Evolutionary conservation across 2,113 vertebrate genomes (phyloP).

Genomic region (Symphodus melops): DNA sequence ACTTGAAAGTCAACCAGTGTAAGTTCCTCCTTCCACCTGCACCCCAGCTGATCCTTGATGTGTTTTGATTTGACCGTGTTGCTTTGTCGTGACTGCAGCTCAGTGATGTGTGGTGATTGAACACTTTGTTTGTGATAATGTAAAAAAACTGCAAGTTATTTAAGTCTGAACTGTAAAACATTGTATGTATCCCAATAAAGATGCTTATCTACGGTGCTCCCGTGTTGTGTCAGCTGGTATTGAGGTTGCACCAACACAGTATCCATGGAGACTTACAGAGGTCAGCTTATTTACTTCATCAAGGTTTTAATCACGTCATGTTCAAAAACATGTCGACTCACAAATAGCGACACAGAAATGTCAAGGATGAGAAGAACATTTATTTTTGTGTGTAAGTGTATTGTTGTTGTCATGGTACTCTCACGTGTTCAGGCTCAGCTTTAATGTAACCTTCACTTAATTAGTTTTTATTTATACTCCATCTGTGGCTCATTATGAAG

Average conservation of each 20-base stretch:
- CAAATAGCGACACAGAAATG: not conserved
- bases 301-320: not conserved
- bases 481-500: not conserved
- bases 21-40: slow-evolving; percentile 4
- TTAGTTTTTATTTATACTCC: not conserved
- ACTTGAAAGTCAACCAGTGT: slow-evolving; percentile 30
- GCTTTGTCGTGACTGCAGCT: slow-evolving; percentile 52
- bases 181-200: slow-evolving; percentile 75
- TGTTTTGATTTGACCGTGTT: slow-evolving; percentile 40
- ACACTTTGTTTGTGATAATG: slow-evolving; percentile 65
- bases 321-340: not conserved
- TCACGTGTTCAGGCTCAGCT: not conserved
- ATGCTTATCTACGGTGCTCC: slow-evolving; percentile 35
- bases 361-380: not conserved
- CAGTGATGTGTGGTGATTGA: slow-evolving; percentile 52
- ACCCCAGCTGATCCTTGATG: slow-evolving; percentile 22
- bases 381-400: not conserved
- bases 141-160: slow-evolving; percentile 76
- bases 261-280: not conserved
- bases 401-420: not conserved
- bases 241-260: not conserved
- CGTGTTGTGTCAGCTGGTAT: not conserved
- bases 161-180: slow-evolving; percentile 74
- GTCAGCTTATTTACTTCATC: not conserved
- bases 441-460: not conserved